Base-by-base conservation (phyloP, 2,113 vertebrate species). In the Brienomyrus longianalis region DNA sequence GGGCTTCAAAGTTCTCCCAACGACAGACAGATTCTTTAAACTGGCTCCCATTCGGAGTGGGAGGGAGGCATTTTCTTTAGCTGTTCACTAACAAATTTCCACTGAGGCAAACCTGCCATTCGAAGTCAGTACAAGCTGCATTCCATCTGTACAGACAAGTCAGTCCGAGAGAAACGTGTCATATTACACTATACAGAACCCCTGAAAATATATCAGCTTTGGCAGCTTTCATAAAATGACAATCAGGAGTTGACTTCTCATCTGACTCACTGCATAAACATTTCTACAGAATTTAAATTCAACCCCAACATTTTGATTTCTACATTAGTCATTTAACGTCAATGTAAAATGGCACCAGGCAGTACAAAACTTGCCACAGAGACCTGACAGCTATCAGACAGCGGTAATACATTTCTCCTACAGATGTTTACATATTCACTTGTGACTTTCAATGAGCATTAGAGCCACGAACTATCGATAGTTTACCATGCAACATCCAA, bases 1-100 rank as follows among this genome's bases (percentile, higher is more conserved):
- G 11, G 50, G 45, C 83, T 47, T 89, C 80, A 89, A 86, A 89
- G 89, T 27, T 83, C n/a, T 62, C 54, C 83, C n/a, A 50, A 56
- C 7, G 43, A 48, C 27, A 48, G 59, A 86, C 66, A 62, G 89
- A 52, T 39, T 23, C 13, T 17, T 89, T 62, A 66, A 86, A 89
- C 47, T 89, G 43, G 21, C 43, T 89, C 5, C 54, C 54, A 59
- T 21, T 59, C 39, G 74, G 15, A 43, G 23, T 56, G 51, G 9
- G 35, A n/a, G 27, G 35, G 66, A 9, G 11, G n/a, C 52, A 54
- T 27, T n/a, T 47, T 52, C 31, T 89, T 89, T n/a, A 35, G n/a
- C 19, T 66, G 11, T 23, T 83, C 47, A 4, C 31, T 80, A 52
- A 83, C 27, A 9, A 39, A 5, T 39, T 43, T 77, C 70, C 70